Conservation (phyloP, 2,797 vertebrate genomes). For the Rhabdomys pumilio region DNA sequence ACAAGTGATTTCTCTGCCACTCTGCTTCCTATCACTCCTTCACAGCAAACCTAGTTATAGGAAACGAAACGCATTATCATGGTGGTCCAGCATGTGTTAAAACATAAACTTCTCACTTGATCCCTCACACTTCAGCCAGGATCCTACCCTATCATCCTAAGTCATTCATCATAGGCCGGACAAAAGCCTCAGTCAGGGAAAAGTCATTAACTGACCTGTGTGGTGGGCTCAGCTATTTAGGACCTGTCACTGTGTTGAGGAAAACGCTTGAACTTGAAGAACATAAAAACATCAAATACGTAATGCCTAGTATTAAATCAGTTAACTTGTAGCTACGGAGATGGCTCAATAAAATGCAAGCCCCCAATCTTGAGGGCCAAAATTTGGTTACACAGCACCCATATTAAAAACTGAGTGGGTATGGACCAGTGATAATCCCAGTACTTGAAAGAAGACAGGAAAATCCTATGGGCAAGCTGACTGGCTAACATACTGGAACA, state of each 20-base stretch:
- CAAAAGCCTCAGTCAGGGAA: neutral
- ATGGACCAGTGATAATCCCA: neutral
- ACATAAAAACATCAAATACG: neutral
- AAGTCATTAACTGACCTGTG: neutral
- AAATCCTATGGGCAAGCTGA: neutral
- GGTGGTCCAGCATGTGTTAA: neutral
- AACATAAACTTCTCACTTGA: neutral
- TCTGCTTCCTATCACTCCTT: neutral
- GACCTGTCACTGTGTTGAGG: neutral
- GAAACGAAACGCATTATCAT: neutral
- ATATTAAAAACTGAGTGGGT: neutral
- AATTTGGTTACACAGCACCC: neutral
- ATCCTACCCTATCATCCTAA: neutral
- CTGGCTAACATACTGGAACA: neutral
- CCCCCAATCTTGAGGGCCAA: neutral
- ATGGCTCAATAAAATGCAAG: neutral
- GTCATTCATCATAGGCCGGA: neutral
- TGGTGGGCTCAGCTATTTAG: neutral
- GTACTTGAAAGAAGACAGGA: neutral
- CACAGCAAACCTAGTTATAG: slow-evolving; percentile 10
- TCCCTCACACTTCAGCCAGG: neutral
- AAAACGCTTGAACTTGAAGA: neutral
- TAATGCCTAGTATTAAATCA: neutral
- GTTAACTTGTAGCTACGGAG: neutral
- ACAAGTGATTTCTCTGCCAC: neutral